A percentile compares a stretch with the other conserved stretches of the same genome.
Conservation (phyloP, 2,888 invertebrate species). For the Trilocha varians region DNA sequence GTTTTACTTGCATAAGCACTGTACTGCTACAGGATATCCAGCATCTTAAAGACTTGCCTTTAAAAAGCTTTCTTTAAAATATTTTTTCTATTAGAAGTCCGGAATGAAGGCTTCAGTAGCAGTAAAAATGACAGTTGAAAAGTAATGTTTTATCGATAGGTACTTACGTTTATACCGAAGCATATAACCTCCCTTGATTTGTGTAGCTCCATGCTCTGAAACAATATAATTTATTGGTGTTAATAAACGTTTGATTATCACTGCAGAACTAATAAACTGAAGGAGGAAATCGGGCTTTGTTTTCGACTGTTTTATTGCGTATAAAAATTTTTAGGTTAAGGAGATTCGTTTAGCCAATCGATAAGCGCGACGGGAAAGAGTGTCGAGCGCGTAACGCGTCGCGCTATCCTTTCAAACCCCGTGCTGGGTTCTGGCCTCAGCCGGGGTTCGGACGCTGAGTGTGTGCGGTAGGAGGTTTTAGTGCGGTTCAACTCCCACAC, state of each 20-base stretch:
- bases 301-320: not conserved
- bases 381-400: no score
- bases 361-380: no score
- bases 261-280: not conserved
- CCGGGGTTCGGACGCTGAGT: no score
- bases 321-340: not conserved
- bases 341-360: no score
- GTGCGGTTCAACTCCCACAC: no score
- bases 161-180: constrained; percentile 84
- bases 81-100: constrained; percentile 5
- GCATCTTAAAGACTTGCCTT: no score
- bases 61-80: no score
- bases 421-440: no score
- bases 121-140: not conserved
- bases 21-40: no score
- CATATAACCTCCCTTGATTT: constrained; percentile 83
- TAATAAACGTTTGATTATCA: not conserved
- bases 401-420: no score
- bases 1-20: no score
- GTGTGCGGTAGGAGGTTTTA: no score
- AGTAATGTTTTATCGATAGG: not conserved
- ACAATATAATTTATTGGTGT: constrained; percentile 26
- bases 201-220: constrained; percentile 77
- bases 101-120: constrained; percentile 2
- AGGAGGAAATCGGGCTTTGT: not conserved